Evolutionary conservation across 35 echinoderm and acorn worm species (phyloP).

Genomic region (Eucidaris tribuloides): DNA sequence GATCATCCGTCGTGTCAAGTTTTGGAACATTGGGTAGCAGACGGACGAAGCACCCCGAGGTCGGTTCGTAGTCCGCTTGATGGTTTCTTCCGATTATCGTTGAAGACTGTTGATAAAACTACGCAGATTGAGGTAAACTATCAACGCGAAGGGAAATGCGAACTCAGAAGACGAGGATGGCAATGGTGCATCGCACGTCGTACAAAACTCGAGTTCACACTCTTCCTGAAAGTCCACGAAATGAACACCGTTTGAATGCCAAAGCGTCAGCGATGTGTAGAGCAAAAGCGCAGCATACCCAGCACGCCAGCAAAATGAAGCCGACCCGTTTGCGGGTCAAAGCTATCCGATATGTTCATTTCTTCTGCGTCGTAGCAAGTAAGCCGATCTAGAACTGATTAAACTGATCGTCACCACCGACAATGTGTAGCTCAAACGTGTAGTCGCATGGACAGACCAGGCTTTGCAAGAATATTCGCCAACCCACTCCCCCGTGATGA

Average conservation of each 20-base stretch:
- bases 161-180: conserved; percentile 28
- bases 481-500: conserved; percentile 20
- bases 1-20: no score
- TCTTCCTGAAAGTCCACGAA: conserved; percentile 24
- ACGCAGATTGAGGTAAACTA: conserved; percentile 25
- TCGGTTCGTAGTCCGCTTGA: not conserved
- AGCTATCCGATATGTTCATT: conserved; percentile 2
- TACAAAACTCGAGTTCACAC: conserved; percentile 12
- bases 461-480: conserved; percentile 42
- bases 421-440: not conserved
- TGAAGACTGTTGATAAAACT: conserved; percentile 35
- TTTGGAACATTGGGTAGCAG: not conserved
- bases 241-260: conserved; percentile 5
- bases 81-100: conserved; percentile 16
- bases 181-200: conserved; percentile 3
- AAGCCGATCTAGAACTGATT: conserved; percentile 55
- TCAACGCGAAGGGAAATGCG: not conserved
- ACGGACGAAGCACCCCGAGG: not conserved
- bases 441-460: conserved; percentile 31
- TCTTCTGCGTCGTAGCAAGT: conserved; percentile 6
- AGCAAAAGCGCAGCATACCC: not conserved
- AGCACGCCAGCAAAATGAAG: not conserved
- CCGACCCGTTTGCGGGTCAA: not conserved
- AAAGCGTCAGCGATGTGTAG: not conserved
- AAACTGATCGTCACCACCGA: conserved; percentile 32